These are phyloP conservation scores for Laterallus jamaicensis DNA, from an alignment of 2,113 vertebrate genomes.

Conservation along the genomic window DNA sequence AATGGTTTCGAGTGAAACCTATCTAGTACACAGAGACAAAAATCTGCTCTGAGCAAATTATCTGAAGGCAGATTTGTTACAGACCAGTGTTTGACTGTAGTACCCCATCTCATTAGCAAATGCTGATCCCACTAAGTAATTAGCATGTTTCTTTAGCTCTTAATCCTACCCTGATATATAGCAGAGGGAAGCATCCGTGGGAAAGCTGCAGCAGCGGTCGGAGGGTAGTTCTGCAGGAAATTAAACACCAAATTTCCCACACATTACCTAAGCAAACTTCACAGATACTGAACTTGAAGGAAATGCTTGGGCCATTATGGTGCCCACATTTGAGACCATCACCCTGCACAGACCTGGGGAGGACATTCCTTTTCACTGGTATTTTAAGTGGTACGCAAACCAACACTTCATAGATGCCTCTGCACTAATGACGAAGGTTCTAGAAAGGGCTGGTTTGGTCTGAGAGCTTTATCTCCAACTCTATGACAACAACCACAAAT, in stretches of 20 bases:
- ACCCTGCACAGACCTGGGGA: neutral
- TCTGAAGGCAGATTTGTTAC: conserved; percentile 44
- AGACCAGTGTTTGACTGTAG: neutral
- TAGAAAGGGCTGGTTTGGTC: neutral
- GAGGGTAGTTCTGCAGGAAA: neutral
- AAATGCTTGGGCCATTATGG: neutral
- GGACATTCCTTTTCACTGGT: neutral
- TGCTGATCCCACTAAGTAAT: conserved; percentile 58
- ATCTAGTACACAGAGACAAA: conserved; percentile 2
- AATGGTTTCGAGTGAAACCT: neutral
- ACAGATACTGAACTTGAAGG: neutral
- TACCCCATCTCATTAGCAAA: conserved; percentile 41
- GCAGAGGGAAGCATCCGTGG: neutral
- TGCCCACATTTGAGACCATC: neutral
- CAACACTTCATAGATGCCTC: neutral
- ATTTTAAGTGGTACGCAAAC: too few species aligned
- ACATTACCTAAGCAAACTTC: neutral
- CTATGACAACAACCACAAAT: neutral
- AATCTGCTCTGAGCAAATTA: conserved; percentile 58
- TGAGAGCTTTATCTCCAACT: neutral
- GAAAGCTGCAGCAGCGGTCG: neutral
- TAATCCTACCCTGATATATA: neutral
- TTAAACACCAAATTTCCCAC: accelerated
- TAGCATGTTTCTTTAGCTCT: conserved; percentile 42
- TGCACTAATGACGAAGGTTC: neutral